phyloP scores from a whole-genome alignment of 1,140 invertebrate genomes.

The Lanistes nyassanus region DNA sequence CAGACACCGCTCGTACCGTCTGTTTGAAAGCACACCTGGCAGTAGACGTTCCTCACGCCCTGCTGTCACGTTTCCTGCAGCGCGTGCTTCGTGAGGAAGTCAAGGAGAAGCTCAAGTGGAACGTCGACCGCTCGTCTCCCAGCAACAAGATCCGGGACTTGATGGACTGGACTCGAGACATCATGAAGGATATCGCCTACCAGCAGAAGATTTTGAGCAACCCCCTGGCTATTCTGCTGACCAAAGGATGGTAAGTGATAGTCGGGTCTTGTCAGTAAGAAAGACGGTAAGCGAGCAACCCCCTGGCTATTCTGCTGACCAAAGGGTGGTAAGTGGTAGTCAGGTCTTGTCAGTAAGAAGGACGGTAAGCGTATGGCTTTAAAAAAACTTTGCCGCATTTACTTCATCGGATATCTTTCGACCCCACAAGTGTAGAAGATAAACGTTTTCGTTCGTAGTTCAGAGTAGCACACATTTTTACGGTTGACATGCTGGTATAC shows the following conservation, averaged over 20 bases:
- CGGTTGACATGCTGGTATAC: background rate
- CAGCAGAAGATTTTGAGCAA: constrained; percentile 62
- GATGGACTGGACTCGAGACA: constrained; percentile 67
- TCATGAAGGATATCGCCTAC: constrained; percentile 67
- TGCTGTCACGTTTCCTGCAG: constrained; percentile 37
- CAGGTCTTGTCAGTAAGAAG: too few relatives aligned
- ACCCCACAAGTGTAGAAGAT: too few relatives aligned
- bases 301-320: constrained; percentile 56
- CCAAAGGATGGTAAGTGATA: constrained; percentile 57
- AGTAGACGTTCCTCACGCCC: too few relatives aligned
- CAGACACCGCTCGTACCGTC: too few relatives aligned
- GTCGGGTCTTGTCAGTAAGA: too few relatives aligned
- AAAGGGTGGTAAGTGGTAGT: constrained; percentile 55
- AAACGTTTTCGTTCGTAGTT: too few relatives aligned
- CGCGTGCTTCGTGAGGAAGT: constrained; percentile 65
- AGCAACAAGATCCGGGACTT: constrained; percentile 67
- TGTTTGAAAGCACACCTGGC: too few relatives aligned
- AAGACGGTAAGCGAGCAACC: too few relatives aligned
- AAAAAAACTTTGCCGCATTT: too few relatives aligned
- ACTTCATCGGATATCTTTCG: too few relatives aligned
- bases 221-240: constrained; percentile 57
- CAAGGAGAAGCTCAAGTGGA: constrained; percentile 66
- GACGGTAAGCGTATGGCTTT: too few relatives aligned
- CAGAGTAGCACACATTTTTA: too few relatives aligned
- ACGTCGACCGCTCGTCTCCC: constrained; percentile 65